Evolutionary conservation across 2,797 vertebrate species (phyloP).

Genomic region (Crocidura indochinensis): DNA sequence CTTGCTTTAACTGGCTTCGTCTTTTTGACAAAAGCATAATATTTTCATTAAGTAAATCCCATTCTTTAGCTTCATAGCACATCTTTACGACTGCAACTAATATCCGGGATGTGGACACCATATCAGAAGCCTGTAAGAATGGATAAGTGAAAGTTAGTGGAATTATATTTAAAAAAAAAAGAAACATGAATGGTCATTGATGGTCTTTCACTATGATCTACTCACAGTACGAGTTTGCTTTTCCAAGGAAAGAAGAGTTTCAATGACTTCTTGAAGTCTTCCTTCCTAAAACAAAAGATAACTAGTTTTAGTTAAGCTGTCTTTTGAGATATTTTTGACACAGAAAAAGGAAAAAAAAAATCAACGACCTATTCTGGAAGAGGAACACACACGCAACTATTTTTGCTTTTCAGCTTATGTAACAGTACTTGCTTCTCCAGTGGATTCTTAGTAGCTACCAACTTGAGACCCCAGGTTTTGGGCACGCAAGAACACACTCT

Average conservation of each 20-base stretch:
- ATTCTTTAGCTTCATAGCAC: slow-evolving; percentile 98
- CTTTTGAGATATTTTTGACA: slow-evolving; percentile 48
- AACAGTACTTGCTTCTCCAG: neutral
- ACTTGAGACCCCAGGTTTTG: neutral
- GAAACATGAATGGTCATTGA: neutral
- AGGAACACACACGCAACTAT: neutral
- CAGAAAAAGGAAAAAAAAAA: slow-evolving; percentile 24
- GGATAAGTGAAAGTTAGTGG: neutral
- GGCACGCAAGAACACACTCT: no score
- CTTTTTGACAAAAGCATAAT: slow-evolving; percentile 98
- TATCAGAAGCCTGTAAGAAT: slow-evolving; percentile 95
- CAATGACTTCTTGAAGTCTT: slow-evolving; percentile 97
- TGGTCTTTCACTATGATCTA: neutral
- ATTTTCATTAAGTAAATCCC: slow-evolving; percentile 98
- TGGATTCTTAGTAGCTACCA: neutral
- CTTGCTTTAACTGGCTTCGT: slow-evolving; percentile 98
- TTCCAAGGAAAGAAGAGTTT: slow-evolving; percentile 97
- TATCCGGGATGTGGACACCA: slow-evolving; percentile 98
- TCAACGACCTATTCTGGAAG: neutral
- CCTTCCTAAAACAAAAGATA: slow-evolving; percentile 93
- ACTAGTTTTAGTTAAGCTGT: slow-evolving; percentile 16
- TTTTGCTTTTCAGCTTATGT: neutral
- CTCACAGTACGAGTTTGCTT: slow-evolving; percentile 99
- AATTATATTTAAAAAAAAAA: neutral
- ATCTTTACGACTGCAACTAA: slow-evolving; percentile 98